Conservation (phyloP, 2,797 vertebrate species). For the Epinephelus coioides region DNA sequence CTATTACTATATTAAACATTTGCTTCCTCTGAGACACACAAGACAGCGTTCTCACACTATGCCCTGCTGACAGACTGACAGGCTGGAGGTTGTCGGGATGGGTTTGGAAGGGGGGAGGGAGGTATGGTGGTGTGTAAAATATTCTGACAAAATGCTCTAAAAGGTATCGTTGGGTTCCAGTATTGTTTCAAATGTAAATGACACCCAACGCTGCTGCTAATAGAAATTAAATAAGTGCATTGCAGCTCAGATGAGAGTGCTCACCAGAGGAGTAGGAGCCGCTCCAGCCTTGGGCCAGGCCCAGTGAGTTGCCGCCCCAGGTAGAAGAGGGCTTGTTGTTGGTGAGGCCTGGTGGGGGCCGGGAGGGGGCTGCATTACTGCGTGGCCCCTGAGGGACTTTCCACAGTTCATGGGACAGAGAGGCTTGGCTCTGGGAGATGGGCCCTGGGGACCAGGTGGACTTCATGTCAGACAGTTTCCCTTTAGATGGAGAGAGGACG, state of each 20-base stretch:
- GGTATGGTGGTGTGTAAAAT: too few species aligned
- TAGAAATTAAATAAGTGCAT: background rate
- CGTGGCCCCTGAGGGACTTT: conserved; percentile 94
- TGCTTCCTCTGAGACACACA: too few species aligned
- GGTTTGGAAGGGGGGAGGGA: too few species aligned
- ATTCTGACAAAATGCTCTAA: too few species aligned
- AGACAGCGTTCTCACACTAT: too few species aligned
- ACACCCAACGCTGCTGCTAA: background rate
- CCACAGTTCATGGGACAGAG: conserved; percentile 97
- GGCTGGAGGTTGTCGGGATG: too few species aligned
- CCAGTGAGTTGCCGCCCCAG: conserved; percentile 94
- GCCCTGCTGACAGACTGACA: too few species aligned
- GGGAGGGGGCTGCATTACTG: conserved; percentile 91
- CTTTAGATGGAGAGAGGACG: conserved; percentile 74
- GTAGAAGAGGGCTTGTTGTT: conserved; percentile 95
- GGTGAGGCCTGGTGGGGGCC: conserved; percentile 95
- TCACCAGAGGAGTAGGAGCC: conserved; percentile 95
- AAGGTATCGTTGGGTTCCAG: too few species aligned
- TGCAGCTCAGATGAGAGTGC: background rate
- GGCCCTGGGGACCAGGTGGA: conserved; percentile 96
- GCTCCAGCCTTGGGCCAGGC: conserved; percentile 91
- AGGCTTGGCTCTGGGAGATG: conserved; percentile 94
- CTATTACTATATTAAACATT: too few species aligned
- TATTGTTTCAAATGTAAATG: too few species aligned
- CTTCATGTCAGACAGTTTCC: conserved; percentile 97